Evolutionary conservation across 2,888 invertebrate species (phyloP).

Genomic region (Eurois occulta): DNA sequence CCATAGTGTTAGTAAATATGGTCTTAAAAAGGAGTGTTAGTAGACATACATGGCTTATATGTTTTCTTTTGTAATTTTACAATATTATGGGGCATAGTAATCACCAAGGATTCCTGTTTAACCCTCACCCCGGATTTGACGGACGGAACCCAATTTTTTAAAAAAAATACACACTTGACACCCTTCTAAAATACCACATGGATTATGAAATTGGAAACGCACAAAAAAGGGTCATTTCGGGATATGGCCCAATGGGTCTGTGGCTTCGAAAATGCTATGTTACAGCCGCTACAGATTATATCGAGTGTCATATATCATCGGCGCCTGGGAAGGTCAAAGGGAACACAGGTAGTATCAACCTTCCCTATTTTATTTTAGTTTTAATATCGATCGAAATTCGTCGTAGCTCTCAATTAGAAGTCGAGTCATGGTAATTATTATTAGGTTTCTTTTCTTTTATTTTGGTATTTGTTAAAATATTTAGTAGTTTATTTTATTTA

Average conservation of each 20-base stretch:
- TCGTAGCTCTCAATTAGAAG: too few relatives aligned
- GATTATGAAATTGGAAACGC: constrained; percentile 54
- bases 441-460: too few relatives aligned
- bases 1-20: too few relatives aligned
- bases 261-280: constrained; percentile 8
- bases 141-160: too few relatives aligned
- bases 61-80: too few relatives aligned
- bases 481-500: too few relatives aligned
- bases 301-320: constrained; percentile 52
- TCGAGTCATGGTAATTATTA: too few relatives aligned
- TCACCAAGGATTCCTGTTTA: not conserved
- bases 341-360: constrained; percentile 38
- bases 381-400: not conserved
- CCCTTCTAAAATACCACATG: constrained; percentile 27
- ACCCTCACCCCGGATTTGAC: not conserved
- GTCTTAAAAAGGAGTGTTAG: too few relatives aligned
- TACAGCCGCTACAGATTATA: constrained; percentile 35
- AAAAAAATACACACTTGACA: not conserved
- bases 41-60: too few relatives aligned
- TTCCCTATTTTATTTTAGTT: not conserved
- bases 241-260: not conserved
- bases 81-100: not conserved
- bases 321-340: constrained; percentile 33
- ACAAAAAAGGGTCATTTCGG: constrained; percentile 41
- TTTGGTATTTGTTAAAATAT: too few relatives aligned